Conservation (phyloP, 2,888 invertebrate genomes). For the Halictus quadricinctus region DNA sequence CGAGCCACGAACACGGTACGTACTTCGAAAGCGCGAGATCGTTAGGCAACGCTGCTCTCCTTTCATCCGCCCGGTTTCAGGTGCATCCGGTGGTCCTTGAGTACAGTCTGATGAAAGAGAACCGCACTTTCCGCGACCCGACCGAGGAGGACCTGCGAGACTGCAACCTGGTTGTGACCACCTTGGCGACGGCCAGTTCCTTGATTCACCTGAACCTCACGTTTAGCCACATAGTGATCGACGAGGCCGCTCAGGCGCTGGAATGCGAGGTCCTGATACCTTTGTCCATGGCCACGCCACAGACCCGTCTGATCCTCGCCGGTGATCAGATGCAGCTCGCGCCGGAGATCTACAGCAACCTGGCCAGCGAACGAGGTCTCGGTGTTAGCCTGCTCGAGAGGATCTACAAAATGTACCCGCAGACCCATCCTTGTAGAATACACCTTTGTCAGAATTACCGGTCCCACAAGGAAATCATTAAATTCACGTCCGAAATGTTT, state of each 20-base stretch:
- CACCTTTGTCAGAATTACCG: conserved; percentile 92
- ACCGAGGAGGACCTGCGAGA: conserved; percentile 88
- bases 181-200: conserved; percentile 90
- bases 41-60: neutral
- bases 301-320: conserved; percentile 90
- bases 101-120: conserved; percentile 88
- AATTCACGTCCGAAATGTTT: conserved; percentile 91
- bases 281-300: conserved; percentile 87
- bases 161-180: conserved; percentile 89
- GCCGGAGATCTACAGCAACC: conserved; percentile 90
- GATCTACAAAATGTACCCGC: conserved; percentile 90
- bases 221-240: conserved; percentile 92
- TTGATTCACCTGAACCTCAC: conserved; percentile 87
- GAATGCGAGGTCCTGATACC: conserved; percentile 94
- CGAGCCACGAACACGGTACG: conserved; percentile 91
- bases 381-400: conserved; percentile 91
- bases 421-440: conserved; percentile 90
- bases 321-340: conserved; percentile 94
- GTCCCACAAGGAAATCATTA: conserved; percentile 91
- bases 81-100: conserved; percentile 80
- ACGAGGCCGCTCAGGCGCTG: conserved; percentile 94
- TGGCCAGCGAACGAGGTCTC: conserved; percentile 87
- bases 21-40: conserved; percentile 60
- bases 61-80: conserved; percentile 59
- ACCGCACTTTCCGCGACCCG: conserved; percentile 87